These are phyloP conservation scores for Apeira syringaria DNA, from an alignment of 2,888 invertebrate genomes.

Conservation along the genomic window DNA sequence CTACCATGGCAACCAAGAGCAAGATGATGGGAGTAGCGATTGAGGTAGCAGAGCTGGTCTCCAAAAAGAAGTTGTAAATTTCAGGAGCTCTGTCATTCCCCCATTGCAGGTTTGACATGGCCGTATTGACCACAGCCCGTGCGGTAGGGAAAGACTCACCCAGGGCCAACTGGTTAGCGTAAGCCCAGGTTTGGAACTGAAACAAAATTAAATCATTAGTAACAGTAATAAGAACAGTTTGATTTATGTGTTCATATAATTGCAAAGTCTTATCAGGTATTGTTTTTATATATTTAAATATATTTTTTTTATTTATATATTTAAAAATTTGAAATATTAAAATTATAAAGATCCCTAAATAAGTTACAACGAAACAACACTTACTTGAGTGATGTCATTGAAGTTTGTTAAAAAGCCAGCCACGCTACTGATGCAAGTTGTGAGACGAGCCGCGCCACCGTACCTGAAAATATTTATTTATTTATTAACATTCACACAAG, in stretches of 20 bases:
- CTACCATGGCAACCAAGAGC: constrained; percentile 44
- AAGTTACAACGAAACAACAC: too few relatives aligned
- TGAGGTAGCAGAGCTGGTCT: constrained; percentile 44
- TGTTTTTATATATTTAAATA: too few relatives aligned
- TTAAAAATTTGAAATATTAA: too few relatives aligned
- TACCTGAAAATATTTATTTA: too few relatives aligned
- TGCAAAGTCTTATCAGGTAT: too few relatives aligned
- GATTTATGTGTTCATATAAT: too few relatives aligned
- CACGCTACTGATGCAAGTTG: constrained; percentile 49
- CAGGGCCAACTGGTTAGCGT: constrained; percentile 50
- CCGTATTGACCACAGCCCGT: constrained; percentile 43
- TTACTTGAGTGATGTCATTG: constrained; percentile 40
- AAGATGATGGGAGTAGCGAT: constrained; percentile 50
- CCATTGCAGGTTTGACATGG: constrained; percentile 59
- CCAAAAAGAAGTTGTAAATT: constrained; percentile 41
- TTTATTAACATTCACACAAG: too few relatives aligned
- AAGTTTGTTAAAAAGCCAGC: constrained; percentile 56
- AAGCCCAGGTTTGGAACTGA: constrained; percentile 70
- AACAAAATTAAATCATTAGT: constrained; percentile 6
- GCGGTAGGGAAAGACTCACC: constrained; percentile 47
- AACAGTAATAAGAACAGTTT: too few relatives aligned
- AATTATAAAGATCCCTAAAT: too few relatives aligned
- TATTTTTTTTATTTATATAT: too few relatives aligned
- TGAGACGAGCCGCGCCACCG: constrained; percentile 61
- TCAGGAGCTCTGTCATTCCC: constrained; percentile 52